These are phyloP conservation scores for Stratiomys singularior DNA, from an alignment of 2,888 invertebrate species.

Conservation along the genomic window DNA sequence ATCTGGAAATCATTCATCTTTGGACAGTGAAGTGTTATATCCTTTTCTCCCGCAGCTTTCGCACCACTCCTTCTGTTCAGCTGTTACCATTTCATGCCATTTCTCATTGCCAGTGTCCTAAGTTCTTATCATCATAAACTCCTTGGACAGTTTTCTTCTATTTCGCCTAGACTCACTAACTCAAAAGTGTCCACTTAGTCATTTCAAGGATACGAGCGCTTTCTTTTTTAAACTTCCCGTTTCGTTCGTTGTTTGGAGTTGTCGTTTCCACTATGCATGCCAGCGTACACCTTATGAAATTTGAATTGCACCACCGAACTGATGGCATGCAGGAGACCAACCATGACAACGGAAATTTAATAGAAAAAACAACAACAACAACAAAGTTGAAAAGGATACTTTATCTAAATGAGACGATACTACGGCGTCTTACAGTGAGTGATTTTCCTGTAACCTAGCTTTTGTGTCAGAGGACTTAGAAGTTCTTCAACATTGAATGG, in stretches of 20 bases:
- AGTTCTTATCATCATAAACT: slow-evolving; percentile 26
- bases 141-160: slow-evolving; percentile 4
- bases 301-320: slow-evolving; percentile 29
- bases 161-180: neutral
- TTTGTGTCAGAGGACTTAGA: too few species aligned
- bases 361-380: slow-evolving; percentile 29
- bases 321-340: slow-evolving; percentile 1
- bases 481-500: too few species aligned
- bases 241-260: neutral
- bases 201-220: slow-evolving; percentile 27
- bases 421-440: too few species aligned
- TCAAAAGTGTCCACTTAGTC: slow-evolving; percentile 34
- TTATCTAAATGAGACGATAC: slow-evolving; percentile 8
- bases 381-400: slow-evolving; percentile 37
- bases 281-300: slow-evolving; percentile 8
- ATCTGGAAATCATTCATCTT: slow-evolving; percentile 8
- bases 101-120: neutral
- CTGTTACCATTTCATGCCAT: neutral
- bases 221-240: neutral
- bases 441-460: too few species aligned
- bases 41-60: neutral
- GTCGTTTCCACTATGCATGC: neutral
- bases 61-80: too few species aligned
- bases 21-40: neutral
- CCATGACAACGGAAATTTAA: slow-evolving; percentile 37